Evolutionary conservation across 1,140 invertebrate species (phyloP).

Genomic region (Ladona fulva): DNA sequence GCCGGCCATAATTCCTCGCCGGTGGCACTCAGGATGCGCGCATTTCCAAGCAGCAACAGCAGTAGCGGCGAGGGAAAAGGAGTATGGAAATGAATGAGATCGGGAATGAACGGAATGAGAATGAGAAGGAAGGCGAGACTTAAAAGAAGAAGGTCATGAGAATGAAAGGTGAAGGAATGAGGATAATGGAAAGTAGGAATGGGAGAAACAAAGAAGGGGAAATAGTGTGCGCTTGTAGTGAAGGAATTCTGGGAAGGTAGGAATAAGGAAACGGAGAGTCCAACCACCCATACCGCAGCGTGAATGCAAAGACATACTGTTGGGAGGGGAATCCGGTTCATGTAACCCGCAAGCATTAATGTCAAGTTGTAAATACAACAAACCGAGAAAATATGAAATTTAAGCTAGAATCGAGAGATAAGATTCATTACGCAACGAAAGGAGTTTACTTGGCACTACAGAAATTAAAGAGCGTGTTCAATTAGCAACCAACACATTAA

Average conservation of each 20-base stretch:
- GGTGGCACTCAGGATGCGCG: not conserved
- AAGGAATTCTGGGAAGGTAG: not conserved
- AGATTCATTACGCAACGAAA: too few species aligned
- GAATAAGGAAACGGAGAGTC: not conserved
- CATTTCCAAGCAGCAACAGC: not conserved
- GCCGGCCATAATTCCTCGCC: not conserved
- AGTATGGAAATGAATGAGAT: too few species aligned
- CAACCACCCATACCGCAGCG: not conserved
- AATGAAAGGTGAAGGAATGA: too few species aligned
- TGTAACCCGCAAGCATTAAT: too few species aligned
- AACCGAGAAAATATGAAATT: too few species aligned
- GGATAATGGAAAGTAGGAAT: not conserved
- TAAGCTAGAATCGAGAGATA: too few species aligned
- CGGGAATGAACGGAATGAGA: not conserved
- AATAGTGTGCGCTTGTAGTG: not conserved
- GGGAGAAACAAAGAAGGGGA: not conserved
- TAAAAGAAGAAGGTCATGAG: not conserved
- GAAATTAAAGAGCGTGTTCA: too few species aligned
- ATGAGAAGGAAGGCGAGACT: too few species aligned
- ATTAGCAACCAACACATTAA: too few species aligned
- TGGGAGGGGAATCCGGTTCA: not conserved
- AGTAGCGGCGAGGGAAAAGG: too few species aligned
- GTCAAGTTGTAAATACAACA: too few species aligned
- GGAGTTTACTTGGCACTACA: too few species aligned
- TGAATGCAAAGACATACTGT: not conserved